Base-by-base conservation (phyloP, 2,113 vertebrate genomes). In the Oreochromis tanganicae region DNA sequence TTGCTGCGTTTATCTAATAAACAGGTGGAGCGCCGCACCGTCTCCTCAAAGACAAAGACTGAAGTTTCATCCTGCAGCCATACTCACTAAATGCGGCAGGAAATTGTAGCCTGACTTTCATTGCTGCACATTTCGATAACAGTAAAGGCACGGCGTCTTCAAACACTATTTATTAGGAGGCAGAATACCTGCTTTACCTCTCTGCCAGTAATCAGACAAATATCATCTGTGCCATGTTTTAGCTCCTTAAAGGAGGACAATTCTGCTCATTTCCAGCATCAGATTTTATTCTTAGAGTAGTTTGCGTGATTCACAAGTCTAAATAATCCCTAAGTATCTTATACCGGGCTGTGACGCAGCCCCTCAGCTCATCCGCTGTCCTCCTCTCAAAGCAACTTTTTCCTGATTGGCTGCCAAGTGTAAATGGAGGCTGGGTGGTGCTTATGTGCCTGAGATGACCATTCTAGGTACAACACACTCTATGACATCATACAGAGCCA, bases 1-100 rank as follows among this genome's bases (percentile, higher is more conserved):
- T 88, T 56, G 86, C 85, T 21, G 71, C 78, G 34, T 83, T 87
- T 61, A 93, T 89, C 86, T 71, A 87, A 92, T 91, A 88, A 91
- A 90, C 87, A 88, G 90, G 90, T 89, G 87, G 85, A 78, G 27
- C 54, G 19, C 12, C 13, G 52, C 16, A 14, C 36, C 13, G 75
- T 81, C 88, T 87, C 21, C 90, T 61, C 55, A 41, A 46, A 78
- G 59, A 85, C 46, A 6, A 21, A 36, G 79, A 61, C 17, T 2
- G 24, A 80, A 79, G 84, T 80, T 90, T 63, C 73, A 16, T 48
- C 13, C 71, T 10, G 14, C 57, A 16, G 43, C 48, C 0, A 29
- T 6, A 7, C 57, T 52, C 78, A 10, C 85, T 79, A 41, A 24
- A 84, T 17, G 32, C 34, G 85, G 81, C 80, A 88, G 84, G 82